Conservation (phyloP, 2,888 invertebrate genomes). For the Aromia moschata region DNA sequence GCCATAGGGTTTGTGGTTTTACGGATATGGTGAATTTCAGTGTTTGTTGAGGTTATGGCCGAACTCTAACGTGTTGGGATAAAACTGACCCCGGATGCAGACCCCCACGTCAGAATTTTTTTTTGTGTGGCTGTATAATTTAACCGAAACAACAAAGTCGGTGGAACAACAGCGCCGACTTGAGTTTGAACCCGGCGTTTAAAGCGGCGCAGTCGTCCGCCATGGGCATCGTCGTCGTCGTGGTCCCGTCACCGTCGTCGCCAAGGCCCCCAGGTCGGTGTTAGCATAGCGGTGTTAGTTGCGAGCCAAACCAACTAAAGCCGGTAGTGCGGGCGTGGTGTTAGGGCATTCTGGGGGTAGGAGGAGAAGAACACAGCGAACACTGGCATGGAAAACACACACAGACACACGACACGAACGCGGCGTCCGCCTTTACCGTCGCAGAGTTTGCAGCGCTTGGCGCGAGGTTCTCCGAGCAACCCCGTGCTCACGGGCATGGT, state of each 20-base stretch:
- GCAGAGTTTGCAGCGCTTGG: conserved; percentile 92
- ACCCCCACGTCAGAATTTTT: too few relatives aligned
- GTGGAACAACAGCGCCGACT: too few relatives aligned
- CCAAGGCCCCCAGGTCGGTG: conserved; percentile 13
- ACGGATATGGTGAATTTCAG: too few relatives aligned
- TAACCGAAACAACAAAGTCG: too few relatives aligned
- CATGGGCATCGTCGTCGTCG: conserved; percentile 23
- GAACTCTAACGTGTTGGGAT: too few relatives aligned
- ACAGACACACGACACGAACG: conserved; percentile 21
- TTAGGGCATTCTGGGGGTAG: conserved; percentile 15
- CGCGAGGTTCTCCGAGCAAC: conserved; percentile 78
- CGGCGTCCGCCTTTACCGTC: conserved; percentile 70
- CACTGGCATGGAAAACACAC: too few relatives aligned
- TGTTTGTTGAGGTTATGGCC: too few relatives aligned
- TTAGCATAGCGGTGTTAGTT: conserved; percentile 28
- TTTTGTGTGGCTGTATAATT: too few relatives aligned
- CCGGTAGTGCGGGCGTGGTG: conserved; percentile 13
- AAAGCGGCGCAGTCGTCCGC: conserved; percentile 12
- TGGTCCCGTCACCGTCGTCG: conserved; percentile 18
- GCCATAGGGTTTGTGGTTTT: too few relatives aligned
- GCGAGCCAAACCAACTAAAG: conserved; percentile 21
- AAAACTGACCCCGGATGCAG: too few relatives aligned
- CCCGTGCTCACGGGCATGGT: conserved; percentile 73
- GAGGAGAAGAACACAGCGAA: too few relatives aligned
- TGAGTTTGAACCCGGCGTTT: too few relatives aligned